Conservation (phyloP, 2,888 invertebrate species). For the Drosophila dives region DNA sequence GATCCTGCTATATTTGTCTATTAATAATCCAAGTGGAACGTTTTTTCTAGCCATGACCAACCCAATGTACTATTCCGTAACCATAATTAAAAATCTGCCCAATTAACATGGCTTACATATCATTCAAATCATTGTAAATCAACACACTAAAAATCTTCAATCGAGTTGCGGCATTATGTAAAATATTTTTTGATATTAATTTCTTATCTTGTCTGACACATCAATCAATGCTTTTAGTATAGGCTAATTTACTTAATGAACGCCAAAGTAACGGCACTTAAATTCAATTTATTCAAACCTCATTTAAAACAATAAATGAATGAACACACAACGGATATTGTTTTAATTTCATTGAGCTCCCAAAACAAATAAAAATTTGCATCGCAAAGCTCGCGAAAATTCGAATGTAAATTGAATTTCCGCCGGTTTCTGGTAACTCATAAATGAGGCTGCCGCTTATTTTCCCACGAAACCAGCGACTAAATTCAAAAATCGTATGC, state of each 20-base stretch:
- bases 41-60: neutral
- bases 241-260: constrained; percentile 54
- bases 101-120: neutral
- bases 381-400: constrained; percentile 52
- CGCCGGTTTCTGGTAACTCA: constrained; percentile 56
- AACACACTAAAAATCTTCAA: neutral
- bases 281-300: constrained; percentile 25
- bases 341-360: constrained; percentile 21
- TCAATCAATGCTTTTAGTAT: constrained; percentile 28
- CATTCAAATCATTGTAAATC: neutral
- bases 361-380: constrained; percentile 48
- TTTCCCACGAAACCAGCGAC: constrained; percentile 72
- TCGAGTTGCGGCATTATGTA: constrained; percentile 41
- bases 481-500: constrained; percentile 67
- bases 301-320: constrained; percentile 31
- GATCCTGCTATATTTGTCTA: neutral
- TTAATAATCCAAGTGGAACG: neutral
- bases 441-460: constrained; percentile 32
- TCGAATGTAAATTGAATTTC: constrained; percentile 43
- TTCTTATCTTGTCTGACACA: constrained; percentile 48
- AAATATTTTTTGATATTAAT: constrained; percentile 27
- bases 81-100: neutral
- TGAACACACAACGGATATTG: constrained; percentile 31
- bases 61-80: neutral
- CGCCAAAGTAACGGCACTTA: constrained; percentile 51